A percentile compares a stretch with the other conserved stretches of the same genome.
These are phyloP conservation scores for Halichoeres trimaculatus DNA, from an alignment of 2,113 vertebrate genomes.

Conservation along the genomic window DNA sequence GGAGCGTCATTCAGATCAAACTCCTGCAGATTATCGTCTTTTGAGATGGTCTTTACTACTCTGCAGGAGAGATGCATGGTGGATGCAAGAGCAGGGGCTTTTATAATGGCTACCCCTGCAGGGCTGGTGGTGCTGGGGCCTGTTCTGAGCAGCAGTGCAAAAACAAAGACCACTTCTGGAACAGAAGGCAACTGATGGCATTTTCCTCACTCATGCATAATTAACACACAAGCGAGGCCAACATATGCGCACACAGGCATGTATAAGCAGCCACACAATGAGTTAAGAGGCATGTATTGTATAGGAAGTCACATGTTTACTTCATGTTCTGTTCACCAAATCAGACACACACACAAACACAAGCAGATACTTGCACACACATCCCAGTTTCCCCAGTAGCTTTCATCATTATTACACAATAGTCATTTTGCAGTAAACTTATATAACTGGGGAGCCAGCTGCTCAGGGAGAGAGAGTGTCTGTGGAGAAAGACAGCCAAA, in stretches of 20 bases:
- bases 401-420: slow-evolving; percentile 58
- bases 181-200: slow-evolving; percentile 42
- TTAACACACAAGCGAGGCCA: slow-evolving; percentile 24
- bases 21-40: slow-evolving; percentile 1
- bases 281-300: neutral
- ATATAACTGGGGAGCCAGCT: slow-evolving; percentile 51
- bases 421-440: slow-evolving; percentile 52
- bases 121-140: slow-evolving; percentile 17
- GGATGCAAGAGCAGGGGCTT: slow-evolving; percentile 10
- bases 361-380: slow-evolving; percentile 2
- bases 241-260: slow-evolving; percentile 38
- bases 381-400: slow-evolving; percentile 18
- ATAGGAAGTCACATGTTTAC: slow-evolving; percentile 20
- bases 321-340: slow-evolving; percentile 4
- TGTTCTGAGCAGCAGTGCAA: slow-evolving; percentile 20
- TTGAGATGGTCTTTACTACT: neutral
- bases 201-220: slow-evolving; percentile 50
- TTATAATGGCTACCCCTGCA: slow-evolving; percentile 28
- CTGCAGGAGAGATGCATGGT: slow-evolving; percentile 31
- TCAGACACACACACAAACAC: slow-evolving; percentile 22
- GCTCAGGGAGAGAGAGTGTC: slow-evolving; percentile 30
- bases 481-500: slow-evolving; percentile 8
- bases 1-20: neutral
- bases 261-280: neutral
- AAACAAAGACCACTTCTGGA: slow-evolving; percentile 37